Evolutionary conservation across 2,888 invertebrate species (phyloP).

Genomic region (Dicranocentrus wangi): DNA sequence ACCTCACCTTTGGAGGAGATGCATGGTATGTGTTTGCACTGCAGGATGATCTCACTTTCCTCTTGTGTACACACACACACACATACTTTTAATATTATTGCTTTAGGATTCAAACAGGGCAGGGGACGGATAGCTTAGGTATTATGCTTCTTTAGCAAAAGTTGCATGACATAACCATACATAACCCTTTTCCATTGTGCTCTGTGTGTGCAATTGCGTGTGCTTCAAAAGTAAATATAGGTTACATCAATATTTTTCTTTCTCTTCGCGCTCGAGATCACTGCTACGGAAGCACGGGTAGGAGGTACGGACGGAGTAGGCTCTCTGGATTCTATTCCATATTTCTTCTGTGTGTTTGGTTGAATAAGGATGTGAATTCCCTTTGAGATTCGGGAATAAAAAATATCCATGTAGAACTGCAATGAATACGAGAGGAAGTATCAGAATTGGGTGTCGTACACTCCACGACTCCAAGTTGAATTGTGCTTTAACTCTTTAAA

Average conservation of each 20-base stretch:
- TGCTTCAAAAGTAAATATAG: slow-evolving; percentile 72
- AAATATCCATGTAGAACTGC: not conserved
- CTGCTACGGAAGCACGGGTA: slow-evolving; percentile 55
- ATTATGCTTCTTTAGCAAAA: slow-evolving; percentile 9
- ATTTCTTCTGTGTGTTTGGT: not conserved
- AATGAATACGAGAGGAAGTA: slow-evolving; percentile 46
- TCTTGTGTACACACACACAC: not conserved
- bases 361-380: slow-evolving; percentile 31
- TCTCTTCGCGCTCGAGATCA: slow-evolving; percentile 43
- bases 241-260: slow-evolving; percentile 70
- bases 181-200: slow-evolving; percentile 68
- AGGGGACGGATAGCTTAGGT: too few relatives aligned
- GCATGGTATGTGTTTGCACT: slow-evolving; percentile 10
- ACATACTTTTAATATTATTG: slow-evolving; percentile 28
- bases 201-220: slow-evolving; percentile 71
- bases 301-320: slow-evolving; percentile 39
- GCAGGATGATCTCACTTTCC: slow-evolving; percentile 31
- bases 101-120: slow-evolving; percentile 31
- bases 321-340: slow-evolving; percentile 50
- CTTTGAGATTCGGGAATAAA: not conserved
- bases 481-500: slow-evolving; percentile 6
- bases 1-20: slow-evolving; percentile 28
- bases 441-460: not conserved
- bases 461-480: not conserved
- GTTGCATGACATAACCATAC: slow-evolving; percentile 49